Base-by-base conservation (phyloP, 2,888 invertebrate species). In the Drosophila bunnanda region DNA sequence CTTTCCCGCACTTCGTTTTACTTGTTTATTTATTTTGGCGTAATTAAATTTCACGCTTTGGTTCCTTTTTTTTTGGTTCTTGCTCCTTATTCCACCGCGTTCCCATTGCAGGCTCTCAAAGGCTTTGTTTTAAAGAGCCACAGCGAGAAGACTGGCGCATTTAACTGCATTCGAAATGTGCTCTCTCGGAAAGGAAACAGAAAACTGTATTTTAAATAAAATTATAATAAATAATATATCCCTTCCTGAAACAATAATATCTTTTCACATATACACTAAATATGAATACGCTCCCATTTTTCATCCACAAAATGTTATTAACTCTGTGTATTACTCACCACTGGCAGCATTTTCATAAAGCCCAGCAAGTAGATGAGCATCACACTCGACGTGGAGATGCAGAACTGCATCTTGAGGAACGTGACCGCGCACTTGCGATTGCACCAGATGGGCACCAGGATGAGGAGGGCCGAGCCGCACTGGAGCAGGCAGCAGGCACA, bases 401-500 rank as follows among this genome's bases (percentile, higher is more conserved):
- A 95, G 88, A 95, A 95, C 89, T 95, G 95, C 80, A 95, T 93
- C 91, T 95, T 95, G 54, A 95, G 92, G 90, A 95, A 95, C 75
- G 94, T 94, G 41, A 95, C 91, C 88, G 94, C 95, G 67, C 92
- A 92, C 79, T 92, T 92, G 41, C 92, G 91, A 70, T 91, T 92
- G 75, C 91, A 93, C 90, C 93, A 91, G 69, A 92, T 91, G 70
- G 92, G 92, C 80, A 92, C 78, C 50, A 93, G 82, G 28, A 93
- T 90, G 61, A 91, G 90, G 58, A 93, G 91, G 38, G 93, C 92
- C 43, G 91, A 91, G 59, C 92, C 92, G 57, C 92, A 92, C 68
- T 92, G 93, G 55, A 93, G 84, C 59, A 93, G 90, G 75, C 92
- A 93, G 74, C 92, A 92, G 61, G 91, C 92, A 56, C 93, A 93